A percentile compares a stretch with the other conserved stretches of the same genome.
These are phyloP conservation scores for Gephyroberyx darwinii DNA, from an alignment of 2,797 vertebrate species.

Conservation along the genomic window DNA sequence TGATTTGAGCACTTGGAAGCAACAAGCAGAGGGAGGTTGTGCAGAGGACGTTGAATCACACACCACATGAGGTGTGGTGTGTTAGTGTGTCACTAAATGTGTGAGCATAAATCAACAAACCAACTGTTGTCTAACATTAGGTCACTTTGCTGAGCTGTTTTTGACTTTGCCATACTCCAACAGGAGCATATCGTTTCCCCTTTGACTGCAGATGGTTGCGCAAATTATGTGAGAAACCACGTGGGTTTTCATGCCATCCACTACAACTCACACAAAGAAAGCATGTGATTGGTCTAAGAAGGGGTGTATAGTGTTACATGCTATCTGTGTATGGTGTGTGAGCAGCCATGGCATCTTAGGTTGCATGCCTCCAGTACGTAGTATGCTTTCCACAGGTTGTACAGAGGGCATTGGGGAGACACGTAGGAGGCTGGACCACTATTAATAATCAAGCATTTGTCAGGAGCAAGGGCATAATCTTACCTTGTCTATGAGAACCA, in stretches of 20 bases:
- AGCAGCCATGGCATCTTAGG: constrained; percentile 2
- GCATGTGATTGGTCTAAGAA: constrained; percentile 56
- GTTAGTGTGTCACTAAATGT: background rate
- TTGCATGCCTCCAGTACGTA: background rate
- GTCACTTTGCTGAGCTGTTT: background rate
- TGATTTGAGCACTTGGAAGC: constrained; percentile 13
- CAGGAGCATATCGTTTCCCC: background rate
- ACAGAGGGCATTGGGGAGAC: constrained; percentile 5
- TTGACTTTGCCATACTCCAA: background rate
- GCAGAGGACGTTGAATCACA: background rate
- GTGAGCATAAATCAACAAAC: background rate
- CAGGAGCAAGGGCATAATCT: background rate
- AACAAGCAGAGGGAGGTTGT: background rate
- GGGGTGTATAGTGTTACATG: constrained; percentile 53
- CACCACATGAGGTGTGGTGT: background rate
- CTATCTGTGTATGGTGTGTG: constrained; percentile 5
- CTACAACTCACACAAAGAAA: constrained; percentile 1
- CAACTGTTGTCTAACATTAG: background rate
- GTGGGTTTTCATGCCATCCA: background rate
- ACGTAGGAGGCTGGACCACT: background rate
- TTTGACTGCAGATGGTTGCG: background rate
- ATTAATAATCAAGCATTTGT: background rate
- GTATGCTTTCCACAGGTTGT: constrained; percentile 7
- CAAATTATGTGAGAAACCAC: constrained; percentile 15
- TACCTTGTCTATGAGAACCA: background rate